Percentiles rank a stretch among this genome's conserved stretches.
phyloP scores from a whole-genome alignment of 1,140 invertebrate species.

The Nomia melanderi region DNA sequence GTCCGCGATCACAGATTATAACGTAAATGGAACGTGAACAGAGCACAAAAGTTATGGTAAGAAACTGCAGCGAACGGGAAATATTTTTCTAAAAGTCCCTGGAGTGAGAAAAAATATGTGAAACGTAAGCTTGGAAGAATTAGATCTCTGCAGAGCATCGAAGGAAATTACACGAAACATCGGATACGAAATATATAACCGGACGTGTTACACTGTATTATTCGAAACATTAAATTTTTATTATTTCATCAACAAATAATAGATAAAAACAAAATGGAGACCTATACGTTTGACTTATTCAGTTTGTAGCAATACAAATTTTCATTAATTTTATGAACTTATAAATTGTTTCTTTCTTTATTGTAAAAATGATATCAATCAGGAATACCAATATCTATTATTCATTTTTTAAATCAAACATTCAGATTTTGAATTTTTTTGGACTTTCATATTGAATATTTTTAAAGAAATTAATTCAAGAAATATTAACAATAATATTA shows the following conservation, averaged over 20 bases:
- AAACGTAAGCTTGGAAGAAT: background rate
- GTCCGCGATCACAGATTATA: background rate
- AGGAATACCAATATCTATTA: no score
- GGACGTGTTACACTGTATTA: background rate
- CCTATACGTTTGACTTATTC: background rate
- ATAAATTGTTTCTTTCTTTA: background rate
- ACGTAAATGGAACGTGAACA: background rate
- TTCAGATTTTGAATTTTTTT: no score
- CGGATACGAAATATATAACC: background rate
- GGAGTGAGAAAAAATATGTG: background rate
- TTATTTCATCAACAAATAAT: background rate
- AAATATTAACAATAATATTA: no score
- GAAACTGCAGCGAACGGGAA: background rate
- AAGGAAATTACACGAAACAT: conserved; percentile 4
- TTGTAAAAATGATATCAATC: no score
- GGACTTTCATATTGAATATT: no score
- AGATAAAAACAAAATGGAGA: background rate
- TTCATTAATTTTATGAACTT: background rate
- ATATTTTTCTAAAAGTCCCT: background rate
- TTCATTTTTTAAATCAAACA: no score
- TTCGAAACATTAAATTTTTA: background rate
- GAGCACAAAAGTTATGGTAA: background rate
- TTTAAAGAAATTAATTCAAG: no score
- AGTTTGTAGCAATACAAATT: background rate
- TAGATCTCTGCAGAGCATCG: background rate